Base-by-base conservation (phyloP, 2,888 invertebrate genomes). In the Parascotia fuliginaria region DNA sequence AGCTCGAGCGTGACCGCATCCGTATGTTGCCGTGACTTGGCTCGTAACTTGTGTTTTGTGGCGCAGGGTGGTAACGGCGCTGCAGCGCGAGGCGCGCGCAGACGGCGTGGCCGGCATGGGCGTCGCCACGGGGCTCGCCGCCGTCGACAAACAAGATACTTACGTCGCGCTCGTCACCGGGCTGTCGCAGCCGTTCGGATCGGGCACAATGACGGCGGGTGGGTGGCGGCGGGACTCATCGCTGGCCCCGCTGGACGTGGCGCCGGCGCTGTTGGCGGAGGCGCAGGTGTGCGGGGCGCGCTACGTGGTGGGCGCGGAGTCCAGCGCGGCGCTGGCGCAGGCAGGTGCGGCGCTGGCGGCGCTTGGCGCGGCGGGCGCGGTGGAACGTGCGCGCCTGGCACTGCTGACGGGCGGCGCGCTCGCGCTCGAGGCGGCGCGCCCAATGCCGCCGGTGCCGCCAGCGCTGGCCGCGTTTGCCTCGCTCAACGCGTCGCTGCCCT, bases 121-220 rank as follows among this genome's bases (percentile, higher is more conserved):
- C 55, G 24, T 41, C 51, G 19, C 19, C 36, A 50, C 53, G 42
- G 54, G 50, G 49, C 89, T 96, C 27, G 94, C 94, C 32, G 94
- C 93, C 39, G 93, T 95, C 55, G 96, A 96, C 83, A 87, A 91
- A 47, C 81, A 91, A 65, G 96, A 95, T 73, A 92, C 94, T 33
- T 96, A 96, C 84, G 93, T 95, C 33, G 94, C 95, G 7, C 85
- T 95, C 45, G 93, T 95, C 58, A 94, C 94, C 96, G 89, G 89
- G 0, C 55, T 81, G 28, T 85, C 89, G 5, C 46, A 37, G 44
- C 73, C 85, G 29, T 86, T 82, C 64, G 88, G 87, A 0, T 79
- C 82, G 12, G 85, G 78, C 0, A 65, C 76, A 22, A 47, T 9
- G 38, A 42, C 56, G 15, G 63, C 46, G 12, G 72, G 41, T 13